phyloP scores from a whole-genome alignment of 2,888 invertebrate genomes.

The Clivina fossor region DNA sequence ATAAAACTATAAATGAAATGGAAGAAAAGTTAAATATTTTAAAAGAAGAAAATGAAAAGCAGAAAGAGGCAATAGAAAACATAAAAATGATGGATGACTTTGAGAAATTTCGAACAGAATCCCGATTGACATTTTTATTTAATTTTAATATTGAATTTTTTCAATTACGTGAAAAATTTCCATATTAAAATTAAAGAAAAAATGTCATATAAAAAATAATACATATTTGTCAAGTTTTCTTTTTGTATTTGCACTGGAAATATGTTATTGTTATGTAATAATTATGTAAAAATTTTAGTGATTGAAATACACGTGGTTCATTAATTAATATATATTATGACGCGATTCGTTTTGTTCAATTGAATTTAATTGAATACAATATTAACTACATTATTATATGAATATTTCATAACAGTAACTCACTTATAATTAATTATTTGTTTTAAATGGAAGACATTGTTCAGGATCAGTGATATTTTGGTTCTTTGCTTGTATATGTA shows the following conservation, averaged over 20 bases:
- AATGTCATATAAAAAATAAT: too few species aligned
- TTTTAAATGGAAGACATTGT: conserved; percentile 54
- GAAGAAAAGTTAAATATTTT: conserved; percentile 23
- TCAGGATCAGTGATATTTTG: conserved; percentile 28
- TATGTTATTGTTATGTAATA: too few species aligned
- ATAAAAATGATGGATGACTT: conserved; percentile 29
- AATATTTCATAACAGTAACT: conserved; percentile 45
- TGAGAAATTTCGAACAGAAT: conserved; percentile 18
- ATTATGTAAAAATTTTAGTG: too few species aligned
- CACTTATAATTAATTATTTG: conserved; percentile 54
- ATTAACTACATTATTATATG: conserved; percentile 35
- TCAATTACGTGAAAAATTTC: too few species aligned
- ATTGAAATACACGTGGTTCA: too few species aligned
- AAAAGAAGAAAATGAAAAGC: conserved; percentile 26
- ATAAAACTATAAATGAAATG: conserved; percentile 15
- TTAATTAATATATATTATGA: too few species aligned
- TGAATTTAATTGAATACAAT: conserved; percentile 35
- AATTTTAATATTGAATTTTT: too few species aligned
- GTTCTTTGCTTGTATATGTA: neutral
- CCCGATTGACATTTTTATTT: too few species aligned
- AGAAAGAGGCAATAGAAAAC: conserved; percentile 19
- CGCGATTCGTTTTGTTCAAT: conserved; percentile 33
- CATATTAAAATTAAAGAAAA: too few species aligned
- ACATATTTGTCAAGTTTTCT: too few species aligned
- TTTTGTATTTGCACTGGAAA: too few species aligned